Evolutionary conservation across 2,888 invertebrate genomes (phyloP).

Genomic region (Tromatobia lineatoria): DNA sequence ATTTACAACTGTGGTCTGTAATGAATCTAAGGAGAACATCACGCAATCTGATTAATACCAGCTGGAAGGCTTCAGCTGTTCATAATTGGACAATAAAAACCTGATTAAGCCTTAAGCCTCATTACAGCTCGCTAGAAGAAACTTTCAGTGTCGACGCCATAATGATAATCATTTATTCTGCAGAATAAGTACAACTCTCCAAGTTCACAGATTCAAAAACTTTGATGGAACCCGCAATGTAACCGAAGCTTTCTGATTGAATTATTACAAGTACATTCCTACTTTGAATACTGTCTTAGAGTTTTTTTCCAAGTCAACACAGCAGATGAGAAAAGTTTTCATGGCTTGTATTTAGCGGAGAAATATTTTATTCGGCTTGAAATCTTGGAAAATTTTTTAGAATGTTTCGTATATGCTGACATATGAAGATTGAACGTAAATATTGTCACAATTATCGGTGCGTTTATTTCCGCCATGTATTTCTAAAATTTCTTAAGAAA

Average conservation of each 20-base stretch:
- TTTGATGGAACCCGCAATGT: slow-evolving; percentile 9
- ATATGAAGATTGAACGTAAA: too few relatives aligned
- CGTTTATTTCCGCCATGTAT: too few relatives aligned
- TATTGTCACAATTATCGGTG: too few relatives aligned
- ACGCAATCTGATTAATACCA: slow-evolving; percentile 34
- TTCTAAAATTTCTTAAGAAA: too few relatives aligned
- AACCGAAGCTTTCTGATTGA: slow-evolving; percentile 23
- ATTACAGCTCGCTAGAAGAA: slow-evolving; percentile 1
- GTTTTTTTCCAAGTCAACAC: neutral
- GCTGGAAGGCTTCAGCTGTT: slow-evolving; percentile 45
- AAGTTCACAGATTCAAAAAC: slow-evolving; percentile 28
- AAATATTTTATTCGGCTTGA: too few relatives aligned
- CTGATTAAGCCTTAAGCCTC: slow-evolving; percentile 25
- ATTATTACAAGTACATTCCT: slow-evolving; percentile 16
- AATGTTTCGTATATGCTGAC: too few relatives aligned
- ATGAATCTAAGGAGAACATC: neutral
- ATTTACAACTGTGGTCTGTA: too few relatives aligned
- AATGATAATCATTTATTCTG: slow-evolving; percentile 22
- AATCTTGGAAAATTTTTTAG: too few relatives aligned
- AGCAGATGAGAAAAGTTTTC: neutral
- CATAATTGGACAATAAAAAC: slow-evolving; percentile 40
- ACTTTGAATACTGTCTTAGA: neutral
- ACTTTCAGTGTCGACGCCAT: neutral
- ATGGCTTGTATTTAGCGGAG: neutral
- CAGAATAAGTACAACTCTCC: neutral